phyloP scores from a whole-genome alignment of 2,113 vertebrate genomes.

The Astur gentilis region DNA sequence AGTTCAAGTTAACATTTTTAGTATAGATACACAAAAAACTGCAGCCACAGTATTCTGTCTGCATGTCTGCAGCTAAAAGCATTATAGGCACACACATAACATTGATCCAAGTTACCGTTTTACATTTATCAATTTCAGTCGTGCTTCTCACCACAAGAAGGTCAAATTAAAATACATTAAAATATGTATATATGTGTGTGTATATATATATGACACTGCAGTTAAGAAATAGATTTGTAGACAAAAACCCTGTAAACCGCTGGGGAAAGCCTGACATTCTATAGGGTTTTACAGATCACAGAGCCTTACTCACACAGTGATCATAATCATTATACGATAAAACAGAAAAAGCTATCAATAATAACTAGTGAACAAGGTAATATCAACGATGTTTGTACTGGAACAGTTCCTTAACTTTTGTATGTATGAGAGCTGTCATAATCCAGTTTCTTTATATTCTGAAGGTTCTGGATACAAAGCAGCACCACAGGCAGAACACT shows the following conservation, averaged over 20 bases:
- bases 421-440: background rate
- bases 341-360: background rate
- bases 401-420: background rate
- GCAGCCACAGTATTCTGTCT: slow-evolving; percentile 40
- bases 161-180: background rate
- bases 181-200: too few species aligned
- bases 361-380: background rate
- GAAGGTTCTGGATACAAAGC: background rate
- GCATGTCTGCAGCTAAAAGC: slow-evolving; percentile 42
- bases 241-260: background rate
- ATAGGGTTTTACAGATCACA: background rate
- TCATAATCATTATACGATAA: background rate
- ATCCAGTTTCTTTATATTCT: background rate
- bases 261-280: background rate
- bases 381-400: background rate
- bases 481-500: background rate
- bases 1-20: slow-evolving; percentile 54
- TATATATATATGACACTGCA: background rate
- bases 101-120: background rate
- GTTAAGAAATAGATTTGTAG: background rate
- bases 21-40: slow-evolving; percentile 23
- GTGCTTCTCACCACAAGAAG: background rate
- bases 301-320: background rate
- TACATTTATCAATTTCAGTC: background rate
- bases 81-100: background rate